Conservation (phyloP, 2,888 invertebrate species). For the Drosophila austrosaltans region DNA sequence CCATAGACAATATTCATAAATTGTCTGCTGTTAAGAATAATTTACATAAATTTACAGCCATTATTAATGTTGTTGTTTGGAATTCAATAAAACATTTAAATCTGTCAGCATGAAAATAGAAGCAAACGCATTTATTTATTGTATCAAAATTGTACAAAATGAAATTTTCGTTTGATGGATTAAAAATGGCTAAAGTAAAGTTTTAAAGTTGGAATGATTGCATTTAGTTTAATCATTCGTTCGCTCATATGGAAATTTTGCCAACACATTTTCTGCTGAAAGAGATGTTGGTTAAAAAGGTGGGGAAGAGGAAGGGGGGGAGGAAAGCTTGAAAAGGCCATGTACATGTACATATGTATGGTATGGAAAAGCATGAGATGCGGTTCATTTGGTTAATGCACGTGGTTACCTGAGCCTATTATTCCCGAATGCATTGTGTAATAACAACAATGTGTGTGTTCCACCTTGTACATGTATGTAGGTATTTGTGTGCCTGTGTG, state of each 20-base stretch:
- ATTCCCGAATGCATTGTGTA: slow-evolving; percentile 50
- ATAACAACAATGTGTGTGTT: slow-evolving; percentile 28
- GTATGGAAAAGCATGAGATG: slow-evolving; percentile 58
- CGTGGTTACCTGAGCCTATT: slow-evolving; percentile 61
- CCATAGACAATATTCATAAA: background rate
- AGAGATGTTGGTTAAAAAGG: background rate
- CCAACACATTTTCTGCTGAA: background rate
- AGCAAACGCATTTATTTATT: background rate
- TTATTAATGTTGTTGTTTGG: background rate
- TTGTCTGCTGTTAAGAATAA: background rate
- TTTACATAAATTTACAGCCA: background rate
- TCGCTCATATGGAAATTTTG: background rate
- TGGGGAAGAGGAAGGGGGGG: background rate
- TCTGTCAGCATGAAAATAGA: background rate
- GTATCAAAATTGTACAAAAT: background rate
- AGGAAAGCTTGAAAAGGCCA: background rate
- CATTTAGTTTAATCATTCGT: background rate
- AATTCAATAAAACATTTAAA: background rate
- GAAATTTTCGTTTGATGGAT: background rate
- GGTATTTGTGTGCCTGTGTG: background rate
- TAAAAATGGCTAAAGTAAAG: background rate
- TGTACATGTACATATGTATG: background rate
- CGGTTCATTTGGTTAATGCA: slow-evolving; percentile 76
- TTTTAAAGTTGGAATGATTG: background rate
- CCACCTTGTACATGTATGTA: background rate